Base-by-base conservation (phyloP, 2,113 vertebrate species). In the Corynorhinus townsendii region DNA sequence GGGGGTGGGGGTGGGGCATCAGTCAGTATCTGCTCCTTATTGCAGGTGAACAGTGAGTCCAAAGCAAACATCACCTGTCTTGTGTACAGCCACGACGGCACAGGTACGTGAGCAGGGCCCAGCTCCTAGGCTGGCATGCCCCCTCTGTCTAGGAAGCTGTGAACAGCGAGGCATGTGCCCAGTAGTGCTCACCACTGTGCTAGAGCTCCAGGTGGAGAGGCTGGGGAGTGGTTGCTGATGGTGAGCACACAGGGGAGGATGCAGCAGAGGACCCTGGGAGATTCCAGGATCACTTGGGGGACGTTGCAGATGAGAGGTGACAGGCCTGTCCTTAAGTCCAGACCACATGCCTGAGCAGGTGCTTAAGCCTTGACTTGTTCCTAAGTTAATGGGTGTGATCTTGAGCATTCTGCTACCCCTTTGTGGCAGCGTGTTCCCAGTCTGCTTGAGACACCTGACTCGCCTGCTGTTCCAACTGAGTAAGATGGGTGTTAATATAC, bases 61-160 rank as follows among this genome's bases (percentile, higher is more conserved):
- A 99, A 99, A 98, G 99, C 99, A 94, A 99, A 99, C 98, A 99
- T 99, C 97, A 99, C 99, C 93, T 99, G 99, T 94, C 98, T 99
- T 20, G 99, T 99, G 90, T 99, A 99, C 98, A 99, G 99, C 97
- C 99, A 99, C 26, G 99, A 99, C 0, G 99, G 99, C 96, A 98
- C 99, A 93, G 99, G 99, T 99, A 97, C 95, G 96, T 86, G 85
- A 20, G 83, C 73, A 94, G 96, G 93, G 89, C 96, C 95, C 96
- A 86, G 94, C 95, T 94, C 93, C 95, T 77, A 93, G 94, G 95
- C 95, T 93, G 94, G 96, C 97, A 75, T 68, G 87, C 92, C 88
- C 81, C 87, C 92, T 94, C 85, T 92, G 94, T 95, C 93, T 85
- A 77, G 96, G 94, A 87, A 97, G 95, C 94, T 88, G 90, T 90